Evolutionary conservation across 2,888 invertebrate species (phyloP).

Genomic region (Belgica antarctica): DNA sequence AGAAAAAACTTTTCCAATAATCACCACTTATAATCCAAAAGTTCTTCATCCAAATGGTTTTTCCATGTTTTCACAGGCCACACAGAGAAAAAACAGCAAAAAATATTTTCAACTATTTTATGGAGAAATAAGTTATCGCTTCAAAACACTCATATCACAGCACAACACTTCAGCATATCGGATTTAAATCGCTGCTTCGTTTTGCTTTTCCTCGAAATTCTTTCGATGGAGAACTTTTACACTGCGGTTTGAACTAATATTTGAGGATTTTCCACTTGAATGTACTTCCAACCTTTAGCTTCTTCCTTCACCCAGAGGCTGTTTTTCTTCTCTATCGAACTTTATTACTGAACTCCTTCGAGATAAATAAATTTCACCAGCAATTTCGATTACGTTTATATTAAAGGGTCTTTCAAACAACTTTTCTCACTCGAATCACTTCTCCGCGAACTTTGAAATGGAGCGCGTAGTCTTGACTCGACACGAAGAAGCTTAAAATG

Average conservation of each 20-base stretch:
- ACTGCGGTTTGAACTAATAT: conserved; percentile 13
- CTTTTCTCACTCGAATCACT: background rate
- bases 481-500: conserved; percentile 30
- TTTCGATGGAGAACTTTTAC: conserved; percentile 2
- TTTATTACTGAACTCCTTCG: background rate
- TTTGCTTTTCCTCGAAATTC: background rate
- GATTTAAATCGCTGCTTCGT: background rate
- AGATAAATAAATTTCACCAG: background rate
- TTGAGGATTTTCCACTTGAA: conserved; percentile 18
- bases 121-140: conserved; percentile 28
- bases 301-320: background rate
- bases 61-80: conserved; percentile 33
- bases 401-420: conserved; percentile 14
- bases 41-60: conserved; percentile 37
- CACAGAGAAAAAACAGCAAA: background rate
- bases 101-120: background rate
- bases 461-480: background rate
- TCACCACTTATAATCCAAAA: conserved; percentile 38
- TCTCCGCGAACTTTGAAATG: background rate
- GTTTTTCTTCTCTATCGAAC: background rate
- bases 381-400: background rate
- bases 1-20: conserved; percentile 29
- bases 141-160: conserved; percentile 33
- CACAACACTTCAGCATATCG: conserved; percentile 13
- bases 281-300: background rate